Conservation (phyloP, 2,888 invertebrate species). For the Liodrosophila aerea region DNA sequence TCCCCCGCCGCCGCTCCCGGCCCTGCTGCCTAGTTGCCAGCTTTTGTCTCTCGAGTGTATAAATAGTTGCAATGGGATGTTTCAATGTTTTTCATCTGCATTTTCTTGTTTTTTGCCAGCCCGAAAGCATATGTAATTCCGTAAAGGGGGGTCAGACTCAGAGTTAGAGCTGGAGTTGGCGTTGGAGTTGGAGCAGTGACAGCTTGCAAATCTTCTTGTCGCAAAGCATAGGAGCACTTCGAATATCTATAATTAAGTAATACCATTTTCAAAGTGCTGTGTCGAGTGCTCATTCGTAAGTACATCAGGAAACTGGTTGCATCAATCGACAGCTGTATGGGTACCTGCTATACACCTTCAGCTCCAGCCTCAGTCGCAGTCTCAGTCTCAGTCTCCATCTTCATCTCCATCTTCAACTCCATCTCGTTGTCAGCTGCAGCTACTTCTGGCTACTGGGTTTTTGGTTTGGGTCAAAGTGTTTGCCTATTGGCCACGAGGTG, state of each 20-base stretch:
- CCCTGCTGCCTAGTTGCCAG: not conserved
- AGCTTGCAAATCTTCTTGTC: conserved; percentile 68
- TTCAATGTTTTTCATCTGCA: not conserved
- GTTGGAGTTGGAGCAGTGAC: conserved; percentile 23
- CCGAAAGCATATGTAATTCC: conserved; percentile 36
- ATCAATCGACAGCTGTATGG: conserved; percentile 32
- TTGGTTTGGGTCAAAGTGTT: conserved; percentile 54
- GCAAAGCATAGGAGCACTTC: conserved; percentile 22
- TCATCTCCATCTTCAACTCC: not conserved
- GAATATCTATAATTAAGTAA: conserved; percentile 69
- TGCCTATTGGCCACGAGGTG: conserved; percentile 34
- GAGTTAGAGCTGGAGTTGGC: not conserved
- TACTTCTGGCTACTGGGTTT: conserved; percentile 22
- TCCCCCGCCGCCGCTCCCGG: not conserved
- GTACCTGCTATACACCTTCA: not conserved
- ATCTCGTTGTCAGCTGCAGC: conserved; percentile 6
- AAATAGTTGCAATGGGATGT: conserved; percentile 26
- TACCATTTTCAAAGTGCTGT: conserved; percentile 29
- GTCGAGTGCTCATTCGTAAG: conserved; percentile 1
- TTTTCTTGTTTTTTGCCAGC: not conserved
- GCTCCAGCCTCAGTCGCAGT: too few relatives aligned
- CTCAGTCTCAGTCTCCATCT: too few relatives aligned
- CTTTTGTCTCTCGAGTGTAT: not conserved
- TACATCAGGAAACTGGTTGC: conserved; percentile 69
- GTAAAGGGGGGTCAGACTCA: not conserved